Evolutionary conservation across 2,797 vertebrate genomes (phyloP).

Genomic region (Chelidonichthys spinosus): DNA sequence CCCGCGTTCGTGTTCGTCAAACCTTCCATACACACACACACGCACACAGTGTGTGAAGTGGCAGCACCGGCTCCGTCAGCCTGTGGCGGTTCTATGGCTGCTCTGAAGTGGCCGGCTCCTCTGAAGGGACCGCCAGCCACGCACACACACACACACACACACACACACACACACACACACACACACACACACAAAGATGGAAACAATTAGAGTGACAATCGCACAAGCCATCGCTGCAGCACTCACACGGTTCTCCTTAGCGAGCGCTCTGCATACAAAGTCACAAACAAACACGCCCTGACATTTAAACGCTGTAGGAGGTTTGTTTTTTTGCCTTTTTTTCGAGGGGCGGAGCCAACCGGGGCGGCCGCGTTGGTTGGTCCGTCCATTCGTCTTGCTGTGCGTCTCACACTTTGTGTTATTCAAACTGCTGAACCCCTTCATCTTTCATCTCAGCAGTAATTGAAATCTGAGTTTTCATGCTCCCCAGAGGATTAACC

Average conservation of each 20-base stretch:
- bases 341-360: not conserved
- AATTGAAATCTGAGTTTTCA: not conserved
- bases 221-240: constrained; percentile 65
- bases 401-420: not conserved
- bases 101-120: constrained; percentile 80
- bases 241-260: constrained; percentile 72
- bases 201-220: constrained; percentile 81
- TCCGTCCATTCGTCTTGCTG: not conserved
- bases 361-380: not conserved
- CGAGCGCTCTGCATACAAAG: constrained; percentile 52
- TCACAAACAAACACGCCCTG: constrained; percentile 71
- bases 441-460: not conserved
- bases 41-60: constrained; percentile 67
- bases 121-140: constrained; percentile 70
- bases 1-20: constrained; percentile 12
- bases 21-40: constrained; percentile 11
- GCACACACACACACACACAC: constrained; percentile 41
- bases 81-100: constrained; percentile 68
- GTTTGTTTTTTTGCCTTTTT: constrained; percentile 11
- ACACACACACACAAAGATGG: constrained; percentile 65
- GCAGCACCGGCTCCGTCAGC: constrained; percentile 64
- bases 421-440: not conserved
- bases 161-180: constrained; percentile 48
- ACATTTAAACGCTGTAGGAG: constrained; percentile 45
- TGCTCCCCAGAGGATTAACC: not conserved